These are phyloP conservation scores for Verasper variegatus DNA, from an alignment of 2,113 vertebrate species.

Conservation along the genomic window DNA sequence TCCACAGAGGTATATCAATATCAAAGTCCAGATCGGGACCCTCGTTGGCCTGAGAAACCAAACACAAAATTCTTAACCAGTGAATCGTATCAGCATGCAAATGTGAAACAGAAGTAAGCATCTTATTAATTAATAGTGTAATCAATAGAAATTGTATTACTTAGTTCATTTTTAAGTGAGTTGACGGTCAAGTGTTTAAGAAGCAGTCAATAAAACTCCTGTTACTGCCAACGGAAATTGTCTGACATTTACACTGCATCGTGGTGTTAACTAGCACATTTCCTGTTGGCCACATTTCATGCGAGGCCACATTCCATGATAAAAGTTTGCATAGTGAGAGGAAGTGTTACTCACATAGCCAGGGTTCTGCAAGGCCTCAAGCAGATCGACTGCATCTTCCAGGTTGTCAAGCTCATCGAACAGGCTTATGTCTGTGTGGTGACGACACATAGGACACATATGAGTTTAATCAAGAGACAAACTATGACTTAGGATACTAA, in stretches of 20 bases:
- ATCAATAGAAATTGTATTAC: neutral
- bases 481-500: neutral
- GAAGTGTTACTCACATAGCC: constrained; percentile 83
- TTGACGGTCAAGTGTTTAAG: too few species aligned
- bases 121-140: neutral
- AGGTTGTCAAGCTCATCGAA: constrained; percentile 90
- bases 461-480: neutral
- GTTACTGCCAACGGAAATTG: neutral
- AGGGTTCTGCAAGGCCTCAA: constrained; percentile 74
- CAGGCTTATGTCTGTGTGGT: constrained; percentile 85
- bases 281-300: neutral
- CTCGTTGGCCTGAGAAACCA: constrained; percentile 80
- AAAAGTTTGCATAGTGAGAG: neutral
- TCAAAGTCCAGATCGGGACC: constrained; percentile 88
- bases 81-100: neutral
- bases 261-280: neutral
- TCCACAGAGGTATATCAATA: constrained; percentile 88
- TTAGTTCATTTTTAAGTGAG: too few species aligned
- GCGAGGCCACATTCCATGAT: neutral
- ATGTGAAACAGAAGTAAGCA: neutral
- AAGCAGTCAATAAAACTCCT: constrained; percentile 4
- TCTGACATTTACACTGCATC: neutral
- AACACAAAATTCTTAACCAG: constrained; percentile 3
- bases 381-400: constrained; percentile 83
- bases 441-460: neutral